These are phyloP conservation scores for Regulus satrapa DNA, from an alignment of 2,113 vertebrate species.

Conservation along the genomic window DNA sequence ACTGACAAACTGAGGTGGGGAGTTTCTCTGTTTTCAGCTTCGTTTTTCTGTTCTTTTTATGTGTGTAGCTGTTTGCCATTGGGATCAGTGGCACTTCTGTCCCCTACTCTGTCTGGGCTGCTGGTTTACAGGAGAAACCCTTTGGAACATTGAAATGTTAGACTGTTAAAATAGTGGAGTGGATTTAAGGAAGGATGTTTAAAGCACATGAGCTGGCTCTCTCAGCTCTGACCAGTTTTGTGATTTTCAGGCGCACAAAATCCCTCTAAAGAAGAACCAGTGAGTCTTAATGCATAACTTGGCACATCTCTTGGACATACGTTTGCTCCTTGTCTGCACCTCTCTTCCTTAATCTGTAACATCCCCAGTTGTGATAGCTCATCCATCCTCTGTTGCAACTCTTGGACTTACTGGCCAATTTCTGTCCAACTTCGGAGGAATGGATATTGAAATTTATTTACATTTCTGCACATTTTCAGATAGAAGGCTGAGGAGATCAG, in stretches of 20 bases:
- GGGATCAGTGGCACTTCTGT: background rate
- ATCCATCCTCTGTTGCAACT: background rate
- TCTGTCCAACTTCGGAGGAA: background rate
- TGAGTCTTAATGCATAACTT: background rate
- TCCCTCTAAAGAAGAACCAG: background rate
- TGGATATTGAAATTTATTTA: background rate
- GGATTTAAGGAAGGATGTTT: background rate
- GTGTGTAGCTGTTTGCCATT: background rate
- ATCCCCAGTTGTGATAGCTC: background rate
- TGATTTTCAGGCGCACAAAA: background rate
- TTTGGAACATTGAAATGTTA: background rate
- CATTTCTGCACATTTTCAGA: background rate
- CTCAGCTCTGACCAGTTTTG: background rate
- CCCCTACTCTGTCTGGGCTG: background rate
- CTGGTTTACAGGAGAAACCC: background rate
- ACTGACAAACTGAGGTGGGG: background rate
- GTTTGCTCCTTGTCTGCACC: background rate
- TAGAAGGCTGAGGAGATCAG: background rate
- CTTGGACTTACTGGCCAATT: background rate
- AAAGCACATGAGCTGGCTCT: background rate
- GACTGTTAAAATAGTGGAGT: background rate
- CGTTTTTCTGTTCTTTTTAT: background rate
- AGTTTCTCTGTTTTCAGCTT: background rate
- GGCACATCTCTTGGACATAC: background rate
- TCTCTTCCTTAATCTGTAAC: background rate